Evolutionary conservation across 2,113 vertebrate species (phyloP), one percentile per base, ranked within the genome.

Genomic region (Chlorodrepanis virens): DNA sequence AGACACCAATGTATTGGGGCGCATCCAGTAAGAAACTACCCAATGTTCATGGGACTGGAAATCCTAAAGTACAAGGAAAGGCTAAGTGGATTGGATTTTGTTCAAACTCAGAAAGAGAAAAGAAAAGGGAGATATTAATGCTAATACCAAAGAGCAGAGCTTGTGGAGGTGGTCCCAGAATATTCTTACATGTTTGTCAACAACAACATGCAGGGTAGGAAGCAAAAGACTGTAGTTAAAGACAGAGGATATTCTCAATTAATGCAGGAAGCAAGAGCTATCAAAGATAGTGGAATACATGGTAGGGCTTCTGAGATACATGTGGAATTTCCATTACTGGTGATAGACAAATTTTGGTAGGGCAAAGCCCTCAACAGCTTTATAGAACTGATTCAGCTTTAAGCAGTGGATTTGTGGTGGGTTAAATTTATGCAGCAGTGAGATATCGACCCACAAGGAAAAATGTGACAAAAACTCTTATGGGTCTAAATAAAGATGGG

Each of bases 1-100:
- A 33, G 7, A 33, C n/a, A 56, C 0, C 3, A 5, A 33, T 3
- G 0, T 79, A 50, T 49, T 54, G 33, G 20, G 83, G 2, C 14
- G 4, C 40, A 42, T 75, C 28, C 39, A 71, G 16, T 23, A 72
- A 54, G 39, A 28, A 72, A 9, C 3, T 17, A 76, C 8, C 8
- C 59, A 68, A 64, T 19, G 9, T 21, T 91, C 44, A 27, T 16
- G 9, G 15, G 8, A 47, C 11, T 52, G 20, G 25, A 86, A 89
- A 90, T 17, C 4, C 39, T 10, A 7, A 90, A 78, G 42, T n/a
- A 31, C 17, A 45, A 31, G 15, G 11, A 79, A 71, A 45, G 10
- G 11, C 8, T 45, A 52, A 60, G 18, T 52, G 45, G 7, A 47
- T 5, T 60, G 4, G 0, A 0, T 40, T 88, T 71, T 54, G 5